Evolutionary conservation across 2,888 invertebrate species (phyloP).

Genomic region (Meta bourneti): DNA sequence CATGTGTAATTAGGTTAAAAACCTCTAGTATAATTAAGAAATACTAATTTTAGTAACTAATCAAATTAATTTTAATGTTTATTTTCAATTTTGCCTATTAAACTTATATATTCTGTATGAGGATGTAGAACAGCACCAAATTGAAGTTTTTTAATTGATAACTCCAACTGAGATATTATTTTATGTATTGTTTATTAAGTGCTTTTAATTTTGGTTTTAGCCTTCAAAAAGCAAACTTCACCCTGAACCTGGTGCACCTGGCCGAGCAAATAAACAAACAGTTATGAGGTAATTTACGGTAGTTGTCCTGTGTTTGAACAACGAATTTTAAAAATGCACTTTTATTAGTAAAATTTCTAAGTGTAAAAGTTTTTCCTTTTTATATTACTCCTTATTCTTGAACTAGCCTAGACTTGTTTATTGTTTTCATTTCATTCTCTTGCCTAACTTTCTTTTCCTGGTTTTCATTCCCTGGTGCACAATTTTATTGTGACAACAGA

Average conservation of each 20-base stretch:
- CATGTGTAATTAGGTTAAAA: no score
- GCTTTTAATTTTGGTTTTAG: slow-evolving; percentile 21
- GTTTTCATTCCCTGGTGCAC: background rate
- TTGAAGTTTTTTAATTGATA: background rate
- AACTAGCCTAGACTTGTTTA: background rate
- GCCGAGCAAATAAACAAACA: slow-evolving; percentile 70
- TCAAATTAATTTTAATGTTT: no score
- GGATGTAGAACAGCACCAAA: background rate
- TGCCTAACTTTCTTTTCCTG: no score
- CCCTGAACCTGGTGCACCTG: slow-evolving; percentile 75
- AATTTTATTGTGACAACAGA: background rate
- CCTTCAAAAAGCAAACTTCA: slow-evolving; percentile 74
- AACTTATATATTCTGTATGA: background rate
- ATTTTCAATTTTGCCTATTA: background rate
- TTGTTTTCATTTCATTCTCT: background rate
- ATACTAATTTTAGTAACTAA: no score
- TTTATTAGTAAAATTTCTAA: no score
- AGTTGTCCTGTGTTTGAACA: no score
- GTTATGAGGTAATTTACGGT: slow-evolving; percentile 38
- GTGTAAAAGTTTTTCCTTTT: background rate
- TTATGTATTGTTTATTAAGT: background rate
- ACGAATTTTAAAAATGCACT: no score
- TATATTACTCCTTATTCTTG: background rate
- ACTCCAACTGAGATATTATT: background rate
- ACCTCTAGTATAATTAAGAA: no score